These are phyloP conservation scores for Chiloscyllium plagiosum DNA, from an alignment of 2,113 vertebrate species.

Conservation along the genomic window DNA sequence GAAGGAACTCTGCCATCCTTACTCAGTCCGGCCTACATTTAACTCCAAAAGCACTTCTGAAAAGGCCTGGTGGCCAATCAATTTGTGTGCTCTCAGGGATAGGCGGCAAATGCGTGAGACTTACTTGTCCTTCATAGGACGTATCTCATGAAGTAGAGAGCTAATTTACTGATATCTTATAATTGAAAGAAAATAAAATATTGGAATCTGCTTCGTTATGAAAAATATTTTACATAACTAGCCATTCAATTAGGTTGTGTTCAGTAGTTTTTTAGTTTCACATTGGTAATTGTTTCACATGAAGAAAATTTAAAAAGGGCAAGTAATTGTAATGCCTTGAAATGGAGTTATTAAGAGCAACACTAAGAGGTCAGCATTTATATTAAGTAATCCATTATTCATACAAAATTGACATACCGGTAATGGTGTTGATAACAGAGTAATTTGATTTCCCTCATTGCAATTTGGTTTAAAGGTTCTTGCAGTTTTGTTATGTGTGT, in stretches of 20 bases:
- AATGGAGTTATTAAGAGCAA: background rate
- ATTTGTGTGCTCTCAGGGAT: too few relatives aligned
- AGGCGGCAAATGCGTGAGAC: too few relatives aligned
- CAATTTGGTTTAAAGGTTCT: background rate
- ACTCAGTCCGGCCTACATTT: too few relatives aligned
- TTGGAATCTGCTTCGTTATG: background rate
- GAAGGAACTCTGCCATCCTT: too few relatives aligned
- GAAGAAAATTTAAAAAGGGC: constrained; percentile 2
- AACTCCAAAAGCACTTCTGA: too few relatives aligned
- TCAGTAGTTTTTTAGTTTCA: background rate
- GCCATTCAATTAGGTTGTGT: background rate
- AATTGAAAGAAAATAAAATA: background rate
- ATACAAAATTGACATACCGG: background rate
- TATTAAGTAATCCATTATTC: background rate
- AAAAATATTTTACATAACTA: background rate
- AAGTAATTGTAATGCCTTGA: background rate
- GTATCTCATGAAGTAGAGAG: background rate
- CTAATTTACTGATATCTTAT: background rate
- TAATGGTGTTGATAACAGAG: background rate
- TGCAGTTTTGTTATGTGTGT: background rate
- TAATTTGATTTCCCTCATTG: background rate
- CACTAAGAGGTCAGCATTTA: background rate
- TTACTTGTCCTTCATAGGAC: too few relatives aligned
- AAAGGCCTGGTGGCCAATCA: too few relatives aligned
- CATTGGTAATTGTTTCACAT: background rate